Evolutionary conservation across 2,888 invertebrate species (phyloP).

Genomic region (Sthenelais limicola): DNA sequence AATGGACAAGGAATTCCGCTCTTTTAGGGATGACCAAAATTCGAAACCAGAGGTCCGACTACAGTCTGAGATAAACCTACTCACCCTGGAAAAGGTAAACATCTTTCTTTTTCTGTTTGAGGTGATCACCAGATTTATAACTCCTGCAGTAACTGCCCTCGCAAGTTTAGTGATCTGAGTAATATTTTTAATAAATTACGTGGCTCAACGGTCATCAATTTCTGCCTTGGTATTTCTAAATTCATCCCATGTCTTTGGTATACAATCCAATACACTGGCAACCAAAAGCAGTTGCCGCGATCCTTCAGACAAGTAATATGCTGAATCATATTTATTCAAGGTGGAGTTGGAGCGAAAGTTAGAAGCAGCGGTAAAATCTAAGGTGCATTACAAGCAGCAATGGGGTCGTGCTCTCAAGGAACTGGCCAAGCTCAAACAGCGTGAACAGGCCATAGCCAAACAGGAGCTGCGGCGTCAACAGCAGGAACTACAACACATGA

Average conservation of each 20-base stretch:
- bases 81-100: conserved; percentile 71
- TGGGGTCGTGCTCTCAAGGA: conserved; percentile 73
- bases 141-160: too few species aligned
- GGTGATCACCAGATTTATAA: too few species aligned
- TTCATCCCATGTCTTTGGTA: too few species aligned
- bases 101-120: neutral
- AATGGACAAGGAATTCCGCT: conserved; percentile 67
- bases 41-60: conserved; percentile 70
- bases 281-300: too few species aligned
- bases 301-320: too few species aligned
- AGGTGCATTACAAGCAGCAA: conserved; percentile 73
- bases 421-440: conserved; percentile 69
- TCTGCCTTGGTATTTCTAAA: too few species aligned
- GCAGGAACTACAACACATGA: conserved; percentile 70
- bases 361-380: conserved; percentile 70
- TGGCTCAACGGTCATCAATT: too few species aligned
- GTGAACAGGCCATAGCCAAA: conserved; percentile 68
- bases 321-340: too few species aligned
- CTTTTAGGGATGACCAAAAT: conserved; percentile 68
- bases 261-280: too few species aligned
- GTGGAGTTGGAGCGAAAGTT: conserved; percentile 71
- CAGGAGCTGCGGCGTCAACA: conserved; percentile 50
- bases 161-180: too few species aligned
- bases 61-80: conserved; percentile 72
- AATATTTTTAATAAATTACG: too few species aligned